Conservation (phyloP, 2,113 vertebrate species). For the Stomatorhinus ivindoensis region DNA sequence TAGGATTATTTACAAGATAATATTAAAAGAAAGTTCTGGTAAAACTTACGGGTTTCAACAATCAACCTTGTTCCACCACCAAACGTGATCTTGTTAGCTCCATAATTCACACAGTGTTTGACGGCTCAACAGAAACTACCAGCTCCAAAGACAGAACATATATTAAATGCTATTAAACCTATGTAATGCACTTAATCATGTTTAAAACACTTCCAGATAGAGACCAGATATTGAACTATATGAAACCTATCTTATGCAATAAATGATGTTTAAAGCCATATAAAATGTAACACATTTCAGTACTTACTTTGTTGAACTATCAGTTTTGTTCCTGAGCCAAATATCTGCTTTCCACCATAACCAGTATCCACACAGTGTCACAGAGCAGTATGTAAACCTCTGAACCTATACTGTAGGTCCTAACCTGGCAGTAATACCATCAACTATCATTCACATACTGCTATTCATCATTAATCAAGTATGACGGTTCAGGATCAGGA, state of each 20-base stretch:
- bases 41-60: slow-evolving; percentile 16
- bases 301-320: slow-evolving; percentile 15
- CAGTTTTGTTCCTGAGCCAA: slow-evolving; percentile 13
- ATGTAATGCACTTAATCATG: neutral
- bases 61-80: slow-evolving; percentile 12
- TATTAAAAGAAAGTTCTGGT: neutral
- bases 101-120: neutral
- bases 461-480: neutral
- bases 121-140: neutral
- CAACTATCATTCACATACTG: neutral
- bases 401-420: neutral
- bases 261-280: neutral
- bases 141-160: neutral
- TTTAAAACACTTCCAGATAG: neutral
- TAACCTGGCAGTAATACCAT: too few species aligned
- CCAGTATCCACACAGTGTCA: slow-evolving; percentile 16
- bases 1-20: neutral
- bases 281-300: neutral
- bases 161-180: neutral
- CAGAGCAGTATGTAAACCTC: slow-evolving; percentile 7
- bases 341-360: neutral
- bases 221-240: neutral
- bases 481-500: neutral
- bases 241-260: neutral
- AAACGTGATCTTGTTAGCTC: slow-evolving; percentile 8